Evolutionary conservation across 2,113 vertebrate species (phyloP).

Genomic region (Podiceps cristatus): DNA sequence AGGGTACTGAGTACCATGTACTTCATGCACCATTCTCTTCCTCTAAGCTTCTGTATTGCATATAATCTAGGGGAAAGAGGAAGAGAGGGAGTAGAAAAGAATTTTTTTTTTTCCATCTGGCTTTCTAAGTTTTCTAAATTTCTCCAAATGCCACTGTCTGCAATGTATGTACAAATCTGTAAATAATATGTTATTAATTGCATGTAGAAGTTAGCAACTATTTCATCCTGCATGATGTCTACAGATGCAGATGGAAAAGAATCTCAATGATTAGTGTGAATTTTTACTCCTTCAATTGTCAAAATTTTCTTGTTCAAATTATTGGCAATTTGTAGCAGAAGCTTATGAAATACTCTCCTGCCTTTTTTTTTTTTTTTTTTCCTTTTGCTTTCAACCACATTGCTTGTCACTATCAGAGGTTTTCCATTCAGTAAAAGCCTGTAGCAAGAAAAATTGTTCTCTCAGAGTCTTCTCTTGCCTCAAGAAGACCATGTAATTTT

Average conservation of each 20-base stretch:
- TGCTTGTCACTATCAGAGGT: background rate
- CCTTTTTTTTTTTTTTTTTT: too few species aligned
- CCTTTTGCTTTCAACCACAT: background rate
- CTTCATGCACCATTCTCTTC: background rate
- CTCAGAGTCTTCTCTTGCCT: background rate
- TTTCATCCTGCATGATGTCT: background rate
- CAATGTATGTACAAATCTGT: background rate
- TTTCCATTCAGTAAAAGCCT: background rate
- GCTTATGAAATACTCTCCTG: background rate
- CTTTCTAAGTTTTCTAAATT: background rate
- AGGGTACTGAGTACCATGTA: background rate
- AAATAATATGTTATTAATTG: background rate
- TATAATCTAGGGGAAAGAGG: background rate
- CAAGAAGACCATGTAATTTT: background rate
- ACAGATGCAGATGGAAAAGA: background rate
- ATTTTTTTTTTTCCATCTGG: background rate
- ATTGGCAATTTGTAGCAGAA: background rate
- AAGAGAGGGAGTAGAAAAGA: background rate
- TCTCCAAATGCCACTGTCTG: background rate
- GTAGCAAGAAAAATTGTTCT: background rate
- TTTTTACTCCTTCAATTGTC: background rate
- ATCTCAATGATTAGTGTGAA: background rate
- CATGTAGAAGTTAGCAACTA: background rate
- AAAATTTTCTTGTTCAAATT: background rate
- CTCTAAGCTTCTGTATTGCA: background rate